These are phyloP conservation scores for Aphodius granarius DNA, from an alignment of 2,888 invertebrate species.

Conservation along the genomic window DNA sequence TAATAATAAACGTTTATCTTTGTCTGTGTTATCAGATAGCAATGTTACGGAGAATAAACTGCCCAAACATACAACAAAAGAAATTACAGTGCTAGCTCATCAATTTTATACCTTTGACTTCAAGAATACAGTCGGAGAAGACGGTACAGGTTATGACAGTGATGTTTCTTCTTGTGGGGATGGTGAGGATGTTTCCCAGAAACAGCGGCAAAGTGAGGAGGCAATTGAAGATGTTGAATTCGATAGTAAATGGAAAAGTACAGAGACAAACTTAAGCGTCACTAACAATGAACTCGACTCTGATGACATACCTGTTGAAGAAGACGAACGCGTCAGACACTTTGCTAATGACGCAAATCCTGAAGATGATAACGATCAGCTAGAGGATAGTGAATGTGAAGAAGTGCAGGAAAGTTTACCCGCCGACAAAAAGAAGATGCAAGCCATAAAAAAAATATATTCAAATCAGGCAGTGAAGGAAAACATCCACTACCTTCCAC, in stretches of 20 bases:
- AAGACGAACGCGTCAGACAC: neutral
- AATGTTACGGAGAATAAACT: neutral
- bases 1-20: too few species aligned
- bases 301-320: too few species aligned
- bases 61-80: neutral
- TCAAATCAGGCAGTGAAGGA: neutral
- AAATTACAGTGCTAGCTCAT: neutral
- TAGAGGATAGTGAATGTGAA: too few species aligned
- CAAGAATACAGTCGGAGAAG: neutral
- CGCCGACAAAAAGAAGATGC: neutral
- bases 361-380: too few species aligned
- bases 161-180: neutral
- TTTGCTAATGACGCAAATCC: too few species aligned
- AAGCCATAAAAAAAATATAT: neutral
- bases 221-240: too few species aligned
- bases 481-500: too few species aligned
- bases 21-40: neutral
- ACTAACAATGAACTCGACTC: too few species aligned
- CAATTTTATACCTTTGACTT: neutral
- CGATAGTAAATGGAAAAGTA: too few species aligned
- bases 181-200: neutral
- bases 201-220: too few species aligned
- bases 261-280: too few species aligned
- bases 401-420: neutral
- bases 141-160: neutral